Conservation (phyloP, 2,113 vertebrate species). For the Lagenorhynchus albirostris region DNA sequence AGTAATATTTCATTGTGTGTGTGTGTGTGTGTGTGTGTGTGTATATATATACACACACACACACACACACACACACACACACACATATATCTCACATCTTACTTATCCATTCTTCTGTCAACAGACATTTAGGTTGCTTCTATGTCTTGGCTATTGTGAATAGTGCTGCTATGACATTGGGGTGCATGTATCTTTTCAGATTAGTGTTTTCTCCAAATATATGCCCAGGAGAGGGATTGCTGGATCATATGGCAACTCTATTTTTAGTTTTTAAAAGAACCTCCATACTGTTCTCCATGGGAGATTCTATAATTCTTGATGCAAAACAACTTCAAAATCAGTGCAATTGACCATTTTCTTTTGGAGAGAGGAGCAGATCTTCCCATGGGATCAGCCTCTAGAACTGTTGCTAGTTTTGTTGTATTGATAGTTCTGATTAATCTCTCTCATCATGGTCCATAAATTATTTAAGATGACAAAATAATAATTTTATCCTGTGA, state of each 20-base stretch:
- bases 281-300: not conserved
- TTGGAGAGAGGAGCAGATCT: not conserved
- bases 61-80: no score
- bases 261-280: not conserved
- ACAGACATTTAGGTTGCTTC: not conserved
- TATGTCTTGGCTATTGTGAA: not conserved
- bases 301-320: constrained; percentile 33
- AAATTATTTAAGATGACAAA: constrained; percentile 27
- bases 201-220: not conserved
- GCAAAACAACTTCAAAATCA: constrained; percentile 30
- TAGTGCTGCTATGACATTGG: not conserved
- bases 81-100: not conserved
- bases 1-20: not conserved
- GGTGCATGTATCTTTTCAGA: not conserved
- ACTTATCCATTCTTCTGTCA: not conserved
- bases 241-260: not conserved
- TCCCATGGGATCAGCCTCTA: not conserved
- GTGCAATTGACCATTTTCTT: constrained; percentile 3
- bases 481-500: not conserved
- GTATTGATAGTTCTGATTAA: not conserved
- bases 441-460: constrained; percentile 3
- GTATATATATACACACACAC: no score
- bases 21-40: no score
- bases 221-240: not conserved
- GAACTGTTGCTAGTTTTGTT: constrained; percentile 8